Percentiles rank a stretch among this genome's conserved stretches.
These are phyloP conservation scores for Willisornis vidua DNA, from an alignment of 2,113 vertebrate genomes.

Conservation along the genomic window DNA sequence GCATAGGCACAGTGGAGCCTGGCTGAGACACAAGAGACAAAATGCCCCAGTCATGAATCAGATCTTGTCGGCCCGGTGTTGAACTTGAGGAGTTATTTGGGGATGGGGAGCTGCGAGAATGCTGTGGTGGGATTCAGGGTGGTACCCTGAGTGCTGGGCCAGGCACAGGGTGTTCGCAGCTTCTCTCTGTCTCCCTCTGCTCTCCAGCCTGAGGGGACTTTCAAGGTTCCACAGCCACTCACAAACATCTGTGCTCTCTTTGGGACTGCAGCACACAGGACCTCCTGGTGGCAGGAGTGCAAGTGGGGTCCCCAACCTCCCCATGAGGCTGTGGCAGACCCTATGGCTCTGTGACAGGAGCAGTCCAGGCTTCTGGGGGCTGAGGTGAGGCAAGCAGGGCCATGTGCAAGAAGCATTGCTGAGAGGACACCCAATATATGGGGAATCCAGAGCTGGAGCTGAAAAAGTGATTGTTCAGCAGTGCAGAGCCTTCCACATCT, in stretches of 20 bases:
- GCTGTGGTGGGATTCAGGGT: background rate
- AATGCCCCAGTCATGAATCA: fast-evolving
- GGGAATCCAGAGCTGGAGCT: background rate
- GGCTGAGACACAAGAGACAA: background rate
- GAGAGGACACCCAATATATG: background rate
- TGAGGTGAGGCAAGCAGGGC: background rate
- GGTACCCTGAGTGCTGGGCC: fast-evolving
- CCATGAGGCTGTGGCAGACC: background rate
- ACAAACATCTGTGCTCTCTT: background rate
- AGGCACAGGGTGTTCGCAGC: background rate
- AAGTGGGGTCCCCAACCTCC: background rate
- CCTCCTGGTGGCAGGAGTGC: background rate
- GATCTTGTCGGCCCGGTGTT: fast-evolving
- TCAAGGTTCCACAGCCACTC: fast-evolving
- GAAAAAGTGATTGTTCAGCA: background rate
- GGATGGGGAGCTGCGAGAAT: background rate
- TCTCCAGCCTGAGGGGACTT: fast-evolving
- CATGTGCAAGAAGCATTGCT: background rate
- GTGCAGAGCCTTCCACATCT: background rate
- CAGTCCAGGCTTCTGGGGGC: background rate
- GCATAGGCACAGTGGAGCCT: background rate
- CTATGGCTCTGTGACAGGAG: background rate
- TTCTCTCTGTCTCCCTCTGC: background rate
- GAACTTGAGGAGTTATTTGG: background rate
- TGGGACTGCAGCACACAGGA: fast-evolving